Evolutionary conservation across 2,797 vertebrate species (phyloP).

Genomic region (Perdix hodgsoniae): DNA sequence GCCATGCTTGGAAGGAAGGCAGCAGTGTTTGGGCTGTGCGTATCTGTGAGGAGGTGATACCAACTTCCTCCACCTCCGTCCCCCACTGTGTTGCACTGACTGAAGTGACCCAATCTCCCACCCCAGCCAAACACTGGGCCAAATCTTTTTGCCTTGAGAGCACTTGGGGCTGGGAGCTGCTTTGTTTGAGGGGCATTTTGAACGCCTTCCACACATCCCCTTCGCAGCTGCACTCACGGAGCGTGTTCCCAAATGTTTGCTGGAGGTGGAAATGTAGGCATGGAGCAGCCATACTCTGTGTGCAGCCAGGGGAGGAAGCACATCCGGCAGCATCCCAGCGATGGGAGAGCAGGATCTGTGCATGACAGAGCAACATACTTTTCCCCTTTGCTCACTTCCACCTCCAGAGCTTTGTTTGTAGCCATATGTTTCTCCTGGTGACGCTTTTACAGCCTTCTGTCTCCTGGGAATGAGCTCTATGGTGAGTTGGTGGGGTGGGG

Average conservation of each 20-base stretch:
- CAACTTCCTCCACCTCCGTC: not conserved
- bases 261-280: fast-evolving
- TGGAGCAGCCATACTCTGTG: fast-evolving
- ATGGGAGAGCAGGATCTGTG: fast-evolving
- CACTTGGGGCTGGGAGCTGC: not conserved
- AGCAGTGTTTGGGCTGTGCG: not conserved
- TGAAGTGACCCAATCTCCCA: fast-evolving
- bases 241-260: not conserved
- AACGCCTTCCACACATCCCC: fast-evolving
- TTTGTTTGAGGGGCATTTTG: not conserved
- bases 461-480: not conserved
- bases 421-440: not conserved
- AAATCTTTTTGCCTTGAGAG: fast-evolving
- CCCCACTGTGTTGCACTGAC: not conserved
- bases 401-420: not conserved
- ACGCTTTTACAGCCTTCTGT: not conserved
- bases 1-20: not conserved
- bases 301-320: fast-evolving
- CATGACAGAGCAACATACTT: slow-evolving; percentile 23
- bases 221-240: fast-evolving
- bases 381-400: slow-evolving; percentile 48
- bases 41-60: not conserved
- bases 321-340: not conserved
- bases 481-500: fast-evolving
- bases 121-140: fast-evolving